Conservation (phyloP, 2,113 vertebrate genomes). For the Otolemur garnettii region DNA sequence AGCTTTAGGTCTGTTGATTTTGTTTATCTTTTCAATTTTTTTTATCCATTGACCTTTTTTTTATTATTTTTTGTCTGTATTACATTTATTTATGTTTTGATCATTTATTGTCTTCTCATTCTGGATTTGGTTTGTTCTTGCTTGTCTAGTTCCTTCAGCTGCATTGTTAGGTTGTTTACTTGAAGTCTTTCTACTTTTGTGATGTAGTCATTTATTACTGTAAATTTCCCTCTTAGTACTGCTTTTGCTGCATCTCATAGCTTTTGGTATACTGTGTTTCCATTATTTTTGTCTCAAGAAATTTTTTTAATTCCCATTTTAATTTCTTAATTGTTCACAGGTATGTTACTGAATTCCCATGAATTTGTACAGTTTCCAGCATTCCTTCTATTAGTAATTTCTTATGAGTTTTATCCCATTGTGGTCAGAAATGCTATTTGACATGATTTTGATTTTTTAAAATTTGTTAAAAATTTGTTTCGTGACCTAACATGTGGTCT, state of each 20-base stretch:
- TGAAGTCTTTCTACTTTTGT: neutral
- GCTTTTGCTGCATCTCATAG: neutral
- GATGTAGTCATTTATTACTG: neutral
- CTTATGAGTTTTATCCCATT: neutral
- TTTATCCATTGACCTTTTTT: neutral
- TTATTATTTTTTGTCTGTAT: neutral
- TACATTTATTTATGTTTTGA: neutral
- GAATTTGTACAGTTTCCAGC: neutral
- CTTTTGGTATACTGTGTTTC: neutral
- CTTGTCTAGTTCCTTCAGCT: neutral
- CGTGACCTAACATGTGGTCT: neutral
- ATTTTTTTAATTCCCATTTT: neutral
- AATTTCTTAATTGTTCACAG: neutral
- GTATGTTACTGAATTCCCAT: neutral
- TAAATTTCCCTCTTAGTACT: neutral
- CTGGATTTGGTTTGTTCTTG: neutral
- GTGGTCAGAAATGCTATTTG: neutral
- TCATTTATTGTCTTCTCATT: neutral
- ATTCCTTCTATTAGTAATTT: neutral
- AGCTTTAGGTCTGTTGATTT: neutral
- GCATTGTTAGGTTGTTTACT: neutral
- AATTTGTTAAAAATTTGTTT: neutral
- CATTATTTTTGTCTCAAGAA: neutral
- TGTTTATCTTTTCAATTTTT: neutral
- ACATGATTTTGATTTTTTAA: neutral